Evolutionary conservation across 2,113 vertebrate genomes (phyloP).

Genomic region (Chinchilla lanigera): DNA sequence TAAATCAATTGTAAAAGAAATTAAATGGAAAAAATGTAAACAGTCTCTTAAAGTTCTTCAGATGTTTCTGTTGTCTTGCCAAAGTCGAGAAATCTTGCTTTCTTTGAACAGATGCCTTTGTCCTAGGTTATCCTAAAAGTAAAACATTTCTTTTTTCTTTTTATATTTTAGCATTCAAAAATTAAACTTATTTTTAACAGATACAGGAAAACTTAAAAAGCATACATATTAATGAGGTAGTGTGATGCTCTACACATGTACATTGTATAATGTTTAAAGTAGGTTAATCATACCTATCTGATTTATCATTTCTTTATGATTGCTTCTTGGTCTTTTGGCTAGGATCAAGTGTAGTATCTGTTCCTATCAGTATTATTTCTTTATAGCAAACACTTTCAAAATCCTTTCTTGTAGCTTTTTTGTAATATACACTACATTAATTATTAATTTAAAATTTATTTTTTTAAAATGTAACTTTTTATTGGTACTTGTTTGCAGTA

Average conservation of each 20-base stretch:
- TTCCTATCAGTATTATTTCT: background rate
- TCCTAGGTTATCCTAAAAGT: background rate
- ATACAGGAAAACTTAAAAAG: background rate
- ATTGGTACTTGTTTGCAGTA: background rate
- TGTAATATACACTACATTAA: background rate
- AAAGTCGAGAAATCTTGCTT: background rate
- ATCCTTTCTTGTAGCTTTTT: background rate
- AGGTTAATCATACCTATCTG: background rate
- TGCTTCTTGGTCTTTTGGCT: no score
- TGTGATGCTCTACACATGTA: background rate
- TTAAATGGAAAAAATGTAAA: background rate
- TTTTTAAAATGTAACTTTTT: background rate
- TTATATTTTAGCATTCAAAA: background rate
- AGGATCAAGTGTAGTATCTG: no score
- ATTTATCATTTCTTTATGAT: background rate
- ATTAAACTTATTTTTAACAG: background rate
- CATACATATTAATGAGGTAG: background rate
- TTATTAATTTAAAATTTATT: background rate
- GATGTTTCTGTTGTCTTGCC: background rate
- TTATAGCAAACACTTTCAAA: background rate
- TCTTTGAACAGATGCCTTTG: background rate
- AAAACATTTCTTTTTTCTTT: background rate
- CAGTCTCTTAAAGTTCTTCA: background rate
- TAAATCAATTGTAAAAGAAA: constrained; percentile 22
- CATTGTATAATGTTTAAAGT: background rate